Percentiles rank a stretch among this genome's conserved stretches.
Evolutionary conservation across 2,113 vertebrate species (phyloP).

Genomic region (Alligator mississippiensis): DNA sequence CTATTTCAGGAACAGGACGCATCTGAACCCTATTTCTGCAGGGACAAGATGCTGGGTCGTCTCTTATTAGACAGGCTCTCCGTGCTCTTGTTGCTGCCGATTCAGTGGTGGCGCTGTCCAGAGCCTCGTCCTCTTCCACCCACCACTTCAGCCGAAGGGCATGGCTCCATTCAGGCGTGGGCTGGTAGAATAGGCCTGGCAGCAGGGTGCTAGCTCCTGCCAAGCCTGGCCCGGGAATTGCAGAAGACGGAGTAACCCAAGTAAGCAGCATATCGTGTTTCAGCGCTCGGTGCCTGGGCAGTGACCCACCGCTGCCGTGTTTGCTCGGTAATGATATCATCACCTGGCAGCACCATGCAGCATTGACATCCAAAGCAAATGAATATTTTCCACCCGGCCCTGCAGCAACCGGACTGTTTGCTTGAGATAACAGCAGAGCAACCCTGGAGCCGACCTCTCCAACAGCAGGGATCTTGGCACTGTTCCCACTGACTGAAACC

Average conservation of each 20-base stretch:
- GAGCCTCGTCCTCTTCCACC: background rate
- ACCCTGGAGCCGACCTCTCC: background rate
- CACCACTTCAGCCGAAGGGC: background rate
- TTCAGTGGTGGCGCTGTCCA: background rate
- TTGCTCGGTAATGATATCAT: background rate
- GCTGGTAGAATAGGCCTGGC: background rate
- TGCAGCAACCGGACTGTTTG: fast-evolving
- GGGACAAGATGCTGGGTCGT: background rate
- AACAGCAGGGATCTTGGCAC: background rate
- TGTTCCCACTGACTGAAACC: background rate
- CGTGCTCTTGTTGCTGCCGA: background rate
- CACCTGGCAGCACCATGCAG: fast-evolving
- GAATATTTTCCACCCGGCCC: background rate
- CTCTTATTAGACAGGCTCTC: background rate
- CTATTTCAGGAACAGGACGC: background rate
- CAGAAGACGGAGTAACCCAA: background rate
- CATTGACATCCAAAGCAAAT: fast-evolving
- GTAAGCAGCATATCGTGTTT: too few relatives aligned
- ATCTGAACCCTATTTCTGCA: background rate
- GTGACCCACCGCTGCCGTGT: background rate
- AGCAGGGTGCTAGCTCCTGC: background rate
- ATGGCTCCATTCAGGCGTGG: background rate
- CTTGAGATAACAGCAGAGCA: background rate
- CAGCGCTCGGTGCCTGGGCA: too few relatives aligned
- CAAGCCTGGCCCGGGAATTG: background rate